These are phyloP conservation scores for Patella ulyssiponensis DNA, from an alignment of 2,888 invertebrate genomes.

Conservation along the genomic window DNA sequence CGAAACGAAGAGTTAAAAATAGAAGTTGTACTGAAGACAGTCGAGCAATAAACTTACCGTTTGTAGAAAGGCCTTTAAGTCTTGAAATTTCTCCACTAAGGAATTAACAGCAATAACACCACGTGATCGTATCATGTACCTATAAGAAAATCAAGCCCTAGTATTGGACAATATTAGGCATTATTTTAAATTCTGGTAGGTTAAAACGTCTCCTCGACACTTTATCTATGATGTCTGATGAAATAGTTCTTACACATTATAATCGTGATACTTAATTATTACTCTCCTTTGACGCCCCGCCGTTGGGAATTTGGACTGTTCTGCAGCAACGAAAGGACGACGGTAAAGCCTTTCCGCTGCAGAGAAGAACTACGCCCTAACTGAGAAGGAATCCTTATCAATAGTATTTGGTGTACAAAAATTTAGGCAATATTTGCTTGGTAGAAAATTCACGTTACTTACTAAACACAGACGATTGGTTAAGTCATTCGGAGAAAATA, in stretches of 20 bases:
- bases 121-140: conserved; percentile 24
- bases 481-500: not conserved
- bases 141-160: not conserved
- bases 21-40: not conserved
- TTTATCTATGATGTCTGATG: not conserved
- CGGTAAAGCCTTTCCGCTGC: too few species aligned
- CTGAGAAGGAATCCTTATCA: not conserved
- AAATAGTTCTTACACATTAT: not conserved
- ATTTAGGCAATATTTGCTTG: not conserved
- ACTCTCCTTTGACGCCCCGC: not conserved
- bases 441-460: not conserved
- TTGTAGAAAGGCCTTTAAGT: conserved; percentile 34
- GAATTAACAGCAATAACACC: conserved; percentile 25
- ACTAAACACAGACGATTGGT: not conserved
- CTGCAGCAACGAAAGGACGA: not conserved
- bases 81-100: conserved; percentile 27
- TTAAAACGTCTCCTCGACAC: too few species aligned
- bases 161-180: not conserved
- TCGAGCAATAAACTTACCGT: conserved; percentile 20
- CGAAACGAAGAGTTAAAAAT: too few species aligned
- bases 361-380: not conserved
- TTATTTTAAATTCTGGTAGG: too few species aligned
- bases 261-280: not conserved
- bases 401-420: not conserved
- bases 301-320: not conserved